These are phyloP conservation scores for Gadus chalcogrammus DNA, from an alignment of 2,113 vertebrate species.

Conservation along the genomic window DNA sequence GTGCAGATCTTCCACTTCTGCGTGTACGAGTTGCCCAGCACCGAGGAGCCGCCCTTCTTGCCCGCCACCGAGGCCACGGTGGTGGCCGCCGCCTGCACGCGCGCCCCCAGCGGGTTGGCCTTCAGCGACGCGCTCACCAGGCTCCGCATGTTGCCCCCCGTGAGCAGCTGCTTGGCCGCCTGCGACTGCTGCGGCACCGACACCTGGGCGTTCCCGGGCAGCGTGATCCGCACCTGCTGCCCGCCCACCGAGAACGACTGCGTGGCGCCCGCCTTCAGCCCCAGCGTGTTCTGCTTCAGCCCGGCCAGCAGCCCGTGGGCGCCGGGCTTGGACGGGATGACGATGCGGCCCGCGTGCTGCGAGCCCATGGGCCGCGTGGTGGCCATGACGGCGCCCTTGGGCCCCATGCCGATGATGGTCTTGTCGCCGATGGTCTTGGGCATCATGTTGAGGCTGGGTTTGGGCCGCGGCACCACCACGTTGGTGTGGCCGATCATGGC, in stretches of 20 bases:
- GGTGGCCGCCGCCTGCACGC: conserved; percentile 79
- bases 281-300: conserved; percentile 82
- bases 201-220: conserved; percentile 83
- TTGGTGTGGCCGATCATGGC: conserved; percentile 99
- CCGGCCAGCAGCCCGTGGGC: conserved; percentile 83
- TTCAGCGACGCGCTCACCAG: conserved; percentile 75
- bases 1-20: conserved; percentile 99
- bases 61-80: conserved; percentile 69
- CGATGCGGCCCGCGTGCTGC: conserved; percentile 85
- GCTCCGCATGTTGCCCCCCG: conserved; percentile 80
- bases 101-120: conserved; percentile 78
- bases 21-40: conserved; percentile 86
- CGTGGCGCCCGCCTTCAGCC: conserved; percentile 80
- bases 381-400: conserved; percentile 82
- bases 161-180: conserved; percentile 86
- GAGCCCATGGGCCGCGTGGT: conserved; percentile 78
- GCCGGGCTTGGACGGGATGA: conserved; percentile 84
- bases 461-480: conserved; percentile 91
- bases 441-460: conserved; percentile 84
- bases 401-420: conserved; percentile 85
- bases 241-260: conserved; percentile 73
- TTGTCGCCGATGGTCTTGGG: conserved; percentile 87
- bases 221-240: conserved; percentile 80
- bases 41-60: conserved; percentile 68
- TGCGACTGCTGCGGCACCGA: conserved; percentile 88